phyloP scores from a whole-genome alignment of 2,797 vertebrate genomes.

The Mormyrus proboscirostris region DNA sequence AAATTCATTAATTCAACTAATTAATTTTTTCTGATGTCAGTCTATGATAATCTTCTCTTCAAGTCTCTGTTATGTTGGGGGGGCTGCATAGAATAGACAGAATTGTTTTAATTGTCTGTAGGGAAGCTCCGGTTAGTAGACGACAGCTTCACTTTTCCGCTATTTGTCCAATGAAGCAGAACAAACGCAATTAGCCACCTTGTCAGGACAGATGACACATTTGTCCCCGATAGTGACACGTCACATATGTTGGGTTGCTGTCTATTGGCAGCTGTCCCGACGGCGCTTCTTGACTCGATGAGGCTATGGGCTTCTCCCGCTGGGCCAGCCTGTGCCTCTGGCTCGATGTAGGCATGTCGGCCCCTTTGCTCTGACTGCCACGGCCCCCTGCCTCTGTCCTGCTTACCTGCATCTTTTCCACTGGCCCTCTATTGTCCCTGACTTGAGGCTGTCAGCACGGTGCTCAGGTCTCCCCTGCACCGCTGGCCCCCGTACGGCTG shows the following conservation, averaged over 20 bases:
- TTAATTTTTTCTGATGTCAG: not conserved
- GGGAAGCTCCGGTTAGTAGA: conserved; percentile 39
- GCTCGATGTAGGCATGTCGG: not conserved
- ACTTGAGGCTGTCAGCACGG: not conserved
- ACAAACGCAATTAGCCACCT: conserved; percentile 50
- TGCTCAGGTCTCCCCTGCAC: no score
- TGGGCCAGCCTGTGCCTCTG: not conserved
- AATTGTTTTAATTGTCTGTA: not conserved
- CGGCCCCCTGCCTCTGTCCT: not conserved
- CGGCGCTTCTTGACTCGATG: conserved; percentile 34
- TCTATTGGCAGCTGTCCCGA: conserved; percentile 27
- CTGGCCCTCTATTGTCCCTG: not conserved
- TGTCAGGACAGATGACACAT: conserved; percentile 43
- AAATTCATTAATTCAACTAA: not conserved
- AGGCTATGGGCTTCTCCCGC: not conserved
- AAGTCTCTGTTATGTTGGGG: not conserved
- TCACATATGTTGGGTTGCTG: conserved; percentile 46
- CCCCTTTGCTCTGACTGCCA: not conserved
- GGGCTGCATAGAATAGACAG: not conserved
- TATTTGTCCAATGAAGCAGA: conserved; percentile 46
- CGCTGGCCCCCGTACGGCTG: not conserved
- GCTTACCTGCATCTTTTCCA: not conserved
- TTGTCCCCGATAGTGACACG: conserved; percentile 57
- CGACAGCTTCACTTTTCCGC: conserved; percentile 43
- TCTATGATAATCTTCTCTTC: not conserved